These are phyloP conservation scores for Clarias fuscus DNA, from an alignment of 2,797 vertebrate genomes.

Conservation along the genomic window DNA sequence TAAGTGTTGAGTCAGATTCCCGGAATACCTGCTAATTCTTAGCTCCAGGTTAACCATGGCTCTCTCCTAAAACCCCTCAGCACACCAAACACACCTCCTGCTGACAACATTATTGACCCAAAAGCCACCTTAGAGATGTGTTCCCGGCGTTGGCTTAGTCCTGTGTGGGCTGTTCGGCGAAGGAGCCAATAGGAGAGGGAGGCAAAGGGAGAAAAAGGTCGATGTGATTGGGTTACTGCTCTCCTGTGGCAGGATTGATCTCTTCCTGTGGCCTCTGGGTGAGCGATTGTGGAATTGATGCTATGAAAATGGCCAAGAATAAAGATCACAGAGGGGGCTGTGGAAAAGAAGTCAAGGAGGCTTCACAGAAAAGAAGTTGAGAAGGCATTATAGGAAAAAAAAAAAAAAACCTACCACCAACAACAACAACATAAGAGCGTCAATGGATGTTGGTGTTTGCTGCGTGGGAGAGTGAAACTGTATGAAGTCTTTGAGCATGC, in stretches of 20 bases:
- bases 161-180: conserved; percentile 39
- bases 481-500: neutral
- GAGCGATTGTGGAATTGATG: conserved; percentile 50
- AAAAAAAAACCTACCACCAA: neutral
- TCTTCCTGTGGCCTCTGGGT: conserved; percentile 48
- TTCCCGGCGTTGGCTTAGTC: conserved; percentile 15
- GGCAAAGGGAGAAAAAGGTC: conserved; percentile 52
- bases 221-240: conserved; percentile 64
- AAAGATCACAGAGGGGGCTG: conserved; percentile 42
- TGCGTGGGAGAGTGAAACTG: neutral
- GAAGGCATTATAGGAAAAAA: neutral
- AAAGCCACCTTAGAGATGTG: conserved; percentile 44
- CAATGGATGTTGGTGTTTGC: neutral
- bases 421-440: neutral
- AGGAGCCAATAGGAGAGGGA: conserved; percentile 47
- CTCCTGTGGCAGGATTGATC: conserved; percentile 61
- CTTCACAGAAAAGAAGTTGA: neutral
- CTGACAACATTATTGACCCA: conserved; percentile 43
- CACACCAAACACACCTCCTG: conserved; percentile 31
- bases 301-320: conserved; percentile 45
- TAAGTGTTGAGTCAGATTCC: conserved; percentile 22
- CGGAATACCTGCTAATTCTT: conserved; percentile 19
- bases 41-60: conserved; percentile 33
- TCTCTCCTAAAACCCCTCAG: conserved; percentile 29
- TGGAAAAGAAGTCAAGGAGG: conserved; percentile 7